A percentile compares a stretch with the other conserved stretches of the same genome.
phyloP scores from a whole-genome alignment of 1,140 invertebrate species.

The Theocolax elegans region DNA sequence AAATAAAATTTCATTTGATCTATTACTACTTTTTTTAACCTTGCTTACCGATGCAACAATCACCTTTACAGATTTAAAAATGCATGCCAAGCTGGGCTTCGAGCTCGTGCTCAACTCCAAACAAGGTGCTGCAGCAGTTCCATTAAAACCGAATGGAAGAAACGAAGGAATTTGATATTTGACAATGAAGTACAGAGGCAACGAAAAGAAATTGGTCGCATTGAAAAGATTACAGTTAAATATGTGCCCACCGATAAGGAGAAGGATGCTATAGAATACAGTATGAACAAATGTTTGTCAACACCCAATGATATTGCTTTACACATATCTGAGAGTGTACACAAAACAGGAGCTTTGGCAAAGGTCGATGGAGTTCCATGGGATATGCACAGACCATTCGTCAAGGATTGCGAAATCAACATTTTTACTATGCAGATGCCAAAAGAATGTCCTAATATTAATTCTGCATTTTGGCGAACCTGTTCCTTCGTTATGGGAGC shows the following conservation, averaged over 20 bases:
- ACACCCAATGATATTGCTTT: slow-evolving; percentile 92
- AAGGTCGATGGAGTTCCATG: slow-evolving; percentile 83
- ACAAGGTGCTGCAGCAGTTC: slow-evolving; percentile 36
- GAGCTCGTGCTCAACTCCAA: slow-evolving; percentile 37
- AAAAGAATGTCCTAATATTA: slow-evolving; percentile 73
- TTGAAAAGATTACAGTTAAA: slow-evolving; percentile 92
- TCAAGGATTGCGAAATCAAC: slow-evolving; percentile 80
- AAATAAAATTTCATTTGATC: too few relatives aligned
- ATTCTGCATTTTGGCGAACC: slow-evolving; percentile 90
- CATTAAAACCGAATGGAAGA: slow-evolving; percentile 57
- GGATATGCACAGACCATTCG: slow-evolving; percentile 93
- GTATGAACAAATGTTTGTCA: slow-evolving; percentile 94
- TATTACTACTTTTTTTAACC: too few relatives aligned
- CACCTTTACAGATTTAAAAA: slow-evolving; percentile 45
- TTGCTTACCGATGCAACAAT: neutral
- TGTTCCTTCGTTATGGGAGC: slow-evolving; percentile 90
- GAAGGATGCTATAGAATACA: slow-evolving; percentile 71
- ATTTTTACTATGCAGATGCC: slow-evolving; percentile 83
- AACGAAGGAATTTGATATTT: slow-evolving; percentile 78
- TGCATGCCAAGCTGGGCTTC: slow-evolving; percentile 36
- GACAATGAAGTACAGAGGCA: slow-evolving; percentile 76
- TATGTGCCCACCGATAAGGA: slow-evolving; percentile 80
- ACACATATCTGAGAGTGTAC: slow-evolving; percentile 85
- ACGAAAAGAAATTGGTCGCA: slow-evolving; percentile 75
- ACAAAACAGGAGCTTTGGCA: slow-evolving; percentile 81